Evolutionary conservation across 2,888 invertebrate species (phyloP), one percentile per base, ranked within the genome.

Genomic region (Rhagium mordax): DNA sequence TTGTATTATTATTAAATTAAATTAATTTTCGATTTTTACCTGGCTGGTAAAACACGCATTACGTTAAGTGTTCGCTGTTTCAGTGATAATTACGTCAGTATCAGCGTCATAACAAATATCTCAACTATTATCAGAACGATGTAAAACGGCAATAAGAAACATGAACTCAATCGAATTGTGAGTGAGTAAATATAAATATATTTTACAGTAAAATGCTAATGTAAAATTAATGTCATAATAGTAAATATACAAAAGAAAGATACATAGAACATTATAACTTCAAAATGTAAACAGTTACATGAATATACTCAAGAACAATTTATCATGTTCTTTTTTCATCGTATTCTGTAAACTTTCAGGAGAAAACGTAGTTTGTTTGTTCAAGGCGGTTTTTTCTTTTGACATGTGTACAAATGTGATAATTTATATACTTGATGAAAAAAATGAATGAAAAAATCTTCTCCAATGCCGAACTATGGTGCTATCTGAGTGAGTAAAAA

Each of bases 391-490:
- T 65, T 64, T 59, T 51, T 65, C 53, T 65, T 65, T 65, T 65
- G 65, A 65, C 65, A 53, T 53, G 65, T 33, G 65, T 65, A 65
- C 65, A 65, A 65, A 65, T 65, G 65, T 65, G 51, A 65, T 65
- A 65, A 65, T 65, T 65, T 65, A 65, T 65, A 65, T 65, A 65
- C 65, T 33, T 29, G 64, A 49, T 65, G 53, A 65, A 65, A 65
- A 33, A 65, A 65, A 65, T 33, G 65, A 65, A 53, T 55, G 65
- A 53, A 65, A 65, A 65, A 65, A 20, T 33, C 29, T 65, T 65
- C 21, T 65, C 53, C 61, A 20, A 29, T 65, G 65, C 53, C 53
- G 65, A 65, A 41, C 29, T 29, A 29, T 53, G 55, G 53, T 53
- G 24, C 55, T 27, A 18, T 29, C 53, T 33, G 20, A 65, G 53